Evolutionary conservation across 2,888 invertebrate species (phyloP), one percentile per base, ranked within the genome.

Genomic region (Villa cingulata): DNA sequence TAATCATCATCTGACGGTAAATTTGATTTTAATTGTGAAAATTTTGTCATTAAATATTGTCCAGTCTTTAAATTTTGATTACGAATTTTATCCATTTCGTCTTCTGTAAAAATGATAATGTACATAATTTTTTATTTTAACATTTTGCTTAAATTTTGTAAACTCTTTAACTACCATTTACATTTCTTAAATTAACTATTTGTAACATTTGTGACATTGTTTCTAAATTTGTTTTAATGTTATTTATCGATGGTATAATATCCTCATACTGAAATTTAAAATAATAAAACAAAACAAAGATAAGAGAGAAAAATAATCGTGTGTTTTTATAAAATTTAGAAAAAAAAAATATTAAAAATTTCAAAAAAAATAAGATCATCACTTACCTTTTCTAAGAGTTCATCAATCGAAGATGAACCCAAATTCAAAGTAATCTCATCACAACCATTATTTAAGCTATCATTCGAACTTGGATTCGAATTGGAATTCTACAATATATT

Each of bases 161-260:
- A 12, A 36, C 36, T 3, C 4, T n/a, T n/a, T n/a, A 50, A 46
- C 53, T 56, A 65, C 68, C 66, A 52, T 62, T 62, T 41, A 66
- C 62, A 46, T 63, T 62, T 41, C 64, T 61, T 47, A 67, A 58
- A 50, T 65, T 62, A 20, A 65, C 59, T 2, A 62, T 59, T 52
- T 67, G 68, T 4, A 64, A 58, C 62, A 66, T 63, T 38, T 66
- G 65, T 49, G 58, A 61, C 68, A 68, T 68, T 32, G 61, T 57
- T 41, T 68, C 65, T 49, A 67, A 53, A 55, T 68, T 68, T 32
- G 55, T 54, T 16, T 59, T 62, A 39, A 68, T 65, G 46, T 60
- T 61, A 19, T 61, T 60, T 45, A 68, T 54, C 34, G 62, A 59
- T 39, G 59, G 53, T 6, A 66, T 64, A 17, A 68, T 64, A 51